Percentiles rank a stretch among this genome's conserved stretches.
Evolutionary conservation across 2,888 invertebrate species (phyloP).

Genomic region (Drosophila fulvimacula): DNA sequence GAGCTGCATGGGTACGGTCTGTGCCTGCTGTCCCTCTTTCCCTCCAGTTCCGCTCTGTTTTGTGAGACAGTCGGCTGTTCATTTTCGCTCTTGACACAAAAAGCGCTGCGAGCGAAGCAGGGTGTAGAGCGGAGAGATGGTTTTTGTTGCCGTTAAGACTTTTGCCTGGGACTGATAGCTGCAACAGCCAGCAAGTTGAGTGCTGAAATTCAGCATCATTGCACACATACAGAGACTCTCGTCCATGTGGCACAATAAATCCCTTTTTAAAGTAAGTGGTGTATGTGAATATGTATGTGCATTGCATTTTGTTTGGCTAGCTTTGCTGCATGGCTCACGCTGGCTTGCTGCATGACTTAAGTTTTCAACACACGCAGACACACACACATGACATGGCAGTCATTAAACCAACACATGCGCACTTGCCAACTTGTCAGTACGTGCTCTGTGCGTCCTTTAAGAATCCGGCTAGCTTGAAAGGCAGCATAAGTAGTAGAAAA

Average conservation of each 20-base stretch:
- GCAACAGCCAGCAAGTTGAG: constrained; percentile 52
- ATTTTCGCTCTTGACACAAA: constrained; percentile 66
- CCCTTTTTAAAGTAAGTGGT: constrained; percentile 60
- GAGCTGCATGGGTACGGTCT: constrained; percentile 5
- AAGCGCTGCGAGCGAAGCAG: constrained; percentile 14
- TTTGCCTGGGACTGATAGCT: constrained; percentile 49
- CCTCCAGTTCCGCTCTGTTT: constrained; percentile 2
- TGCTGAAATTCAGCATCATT: constrained; percentile 71
- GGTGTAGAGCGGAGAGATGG: not conserved
- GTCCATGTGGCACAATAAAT: constrained; percentile 60
- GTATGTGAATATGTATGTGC: constrained; percentile 41
- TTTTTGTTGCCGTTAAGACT: constrained; percentile 41
- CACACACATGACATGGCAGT: constrained; percentile 38
- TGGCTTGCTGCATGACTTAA: constrained; percentile 66
- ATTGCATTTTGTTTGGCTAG: constrained; percentile 43
- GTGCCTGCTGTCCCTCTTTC: not conserved
- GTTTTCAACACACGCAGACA: constrained; percentile 63
- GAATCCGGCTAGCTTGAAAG: constrained; percentile 60
- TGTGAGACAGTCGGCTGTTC: constrained; percentile 53
- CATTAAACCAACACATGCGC: constrained; percentile 55
- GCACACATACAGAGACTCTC: constrained; percentile 28
- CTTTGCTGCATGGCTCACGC: constrained; percentile 32
- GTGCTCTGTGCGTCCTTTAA: constrained; percentile 59
- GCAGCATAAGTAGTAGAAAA: constrained; percentile 77
- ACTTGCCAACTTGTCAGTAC: constrained; percentile 54